Conservation (phyloP, 2,888 invertebrate species). For the Hartigia nigra region DNA sequence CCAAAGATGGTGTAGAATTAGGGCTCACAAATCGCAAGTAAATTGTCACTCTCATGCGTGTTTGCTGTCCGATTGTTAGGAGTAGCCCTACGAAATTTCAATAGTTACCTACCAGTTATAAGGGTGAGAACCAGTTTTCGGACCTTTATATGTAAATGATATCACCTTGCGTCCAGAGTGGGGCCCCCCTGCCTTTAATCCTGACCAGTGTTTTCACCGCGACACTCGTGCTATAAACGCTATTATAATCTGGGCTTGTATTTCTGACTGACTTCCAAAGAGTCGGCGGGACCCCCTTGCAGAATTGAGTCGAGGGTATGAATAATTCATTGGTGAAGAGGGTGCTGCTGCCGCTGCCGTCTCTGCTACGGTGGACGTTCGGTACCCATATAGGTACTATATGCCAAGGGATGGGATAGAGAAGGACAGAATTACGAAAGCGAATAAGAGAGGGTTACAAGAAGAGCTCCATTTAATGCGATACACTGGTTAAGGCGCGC, state of each 20-base stretch:
- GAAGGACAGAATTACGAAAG: slow-evolving; percentile 28
- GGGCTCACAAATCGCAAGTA: neutral
- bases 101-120: neutral
- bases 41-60: neutral
- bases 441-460: slow-evolving; percentile 10
- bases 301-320: slow-evolving; percentile 59
- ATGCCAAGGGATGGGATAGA: slow-evolving; percentile 29
- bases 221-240: slow-evolving; percentile 26
- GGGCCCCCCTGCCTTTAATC: slow-evolving; percentile 1
- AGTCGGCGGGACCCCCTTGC: slow-evolving; percentile 47
- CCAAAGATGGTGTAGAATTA: neutral
- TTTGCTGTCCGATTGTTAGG: neutral
- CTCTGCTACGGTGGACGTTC: neutral
- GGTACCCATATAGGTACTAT: neutral
- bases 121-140: slow-evolving; percentile 12
- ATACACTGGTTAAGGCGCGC: slow-evolving; percentile 59
- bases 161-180: slow-evolving; percentile 34
- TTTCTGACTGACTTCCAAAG: slow-evolving; percentile 52
- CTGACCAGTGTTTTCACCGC: slow-evolving; percentile 27
- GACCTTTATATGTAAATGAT: slow-evolving; percentile 43
- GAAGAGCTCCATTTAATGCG: slow-evolving; percentile 58
- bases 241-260: slow-evolving; percentile 52
- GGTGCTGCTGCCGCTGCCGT: neutral
- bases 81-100: neutral
- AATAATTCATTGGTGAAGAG: slow-evolving; percentile 54